Conservation (phyloP, 2,113 vertebrate species). For the Ptilorrhoa leucosticta region DNA sequence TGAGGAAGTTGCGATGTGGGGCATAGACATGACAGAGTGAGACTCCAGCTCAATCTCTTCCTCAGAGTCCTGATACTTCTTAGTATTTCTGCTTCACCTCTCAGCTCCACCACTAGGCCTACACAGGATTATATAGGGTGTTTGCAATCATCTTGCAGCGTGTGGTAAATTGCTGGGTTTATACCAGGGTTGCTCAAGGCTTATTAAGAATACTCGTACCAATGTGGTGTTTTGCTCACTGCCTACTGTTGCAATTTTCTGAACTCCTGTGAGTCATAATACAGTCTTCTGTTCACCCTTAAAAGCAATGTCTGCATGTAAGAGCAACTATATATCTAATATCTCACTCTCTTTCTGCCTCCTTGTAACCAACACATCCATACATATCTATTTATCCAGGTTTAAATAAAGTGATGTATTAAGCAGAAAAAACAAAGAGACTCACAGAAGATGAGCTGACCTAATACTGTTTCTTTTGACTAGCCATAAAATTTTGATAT, state of each 20-base stretch:
- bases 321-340: background rate
- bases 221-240: background rate
- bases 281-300: background rate
- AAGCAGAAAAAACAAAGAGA: background rate
- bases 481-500: background rate
- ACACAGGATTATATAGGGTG: background rate
- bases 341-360: background rate
- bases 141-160: background rate
- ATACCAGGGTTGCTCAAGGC: background rate
- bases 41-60: background rate
- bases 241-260: background rate
- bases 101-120: background rate
- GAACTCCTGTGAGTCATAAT: background rate
- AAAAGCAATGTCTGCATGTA: background rate
- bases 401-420: background rate
- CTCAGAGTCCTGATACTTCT: background rate
- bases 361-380: background rate
- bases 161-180: background rate
- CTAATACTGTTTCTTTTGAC: background rate
- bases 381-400: background rate
- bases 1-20: background rate
- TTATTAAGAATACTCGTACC: background rate
- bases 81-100: background rate
- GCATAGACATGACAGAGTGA: fast-evolving
- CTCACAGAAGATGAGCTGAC: background rate